A percentile compares a stretch with the other conserved stretches of the same genome.
Evolutionary conservation across 2,797 vertebrate species (phyloP).

Genomic region (Cossypha dichroa): DNA sequence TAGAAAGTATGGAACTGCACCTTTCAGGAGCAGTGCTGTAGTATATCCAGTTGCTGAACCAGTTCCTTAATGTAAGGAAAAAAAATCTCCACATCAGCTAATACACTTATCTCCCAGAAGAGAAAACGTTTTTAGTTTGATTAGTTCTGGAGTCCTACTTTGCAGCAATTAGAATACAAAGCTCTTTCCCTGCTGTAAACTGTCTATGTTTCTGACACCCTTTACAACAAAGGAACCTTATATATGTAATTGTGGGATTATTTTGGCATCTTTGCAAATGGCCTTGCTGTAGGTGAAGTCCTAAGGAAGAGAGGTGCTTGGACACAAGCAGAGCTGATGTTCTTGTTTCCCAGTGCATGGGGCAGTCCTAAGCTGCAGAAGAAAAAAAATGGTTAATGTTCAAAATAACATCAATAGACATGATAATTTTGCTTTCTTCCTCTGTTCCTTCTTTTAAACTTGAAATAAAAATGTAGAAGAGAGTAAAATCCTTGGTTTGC

Average conservation of each 20-base stretch:
- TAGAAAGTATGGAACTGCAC: neutral
- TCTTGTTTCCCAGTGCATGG: neutral
- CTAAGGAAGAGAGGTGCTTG: neutral
- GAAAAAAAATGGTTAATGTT: neutral
- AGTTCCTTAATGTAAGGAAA: neutral
- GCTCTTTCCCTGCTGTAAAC: neutral
- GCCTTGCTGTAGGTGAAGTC: neutral
- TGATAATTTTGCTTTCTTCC: neutral
- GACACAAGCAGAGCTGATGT: neutral
- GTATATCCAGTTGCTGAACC: neutral
- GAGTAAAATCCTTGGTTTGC: neutral
- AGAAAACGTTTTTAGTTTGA: neutral
- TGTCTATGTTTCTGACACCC: neutral
- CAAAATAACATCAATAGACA: neutral
- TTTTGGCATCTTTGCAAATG: constrained; percentile 10
- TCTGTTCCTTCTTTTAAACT: neutral
- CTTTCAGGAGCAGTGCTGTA: neutral
- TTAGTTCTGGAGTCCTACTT: constrained; percentile 5
- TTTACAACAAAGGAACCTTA: neutral
- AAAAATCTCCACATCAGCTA: neutral
- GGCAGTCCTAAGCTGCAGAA: neutral
- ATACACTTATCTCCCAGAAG: neutral
- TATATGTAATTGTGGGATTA: neutral
- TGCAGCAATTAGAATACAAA: constrained; percentile 10
- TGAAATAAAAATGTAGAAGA: neutral